These are phyloP conservation scores for Mus spretus DNA, from an alignment of 2,797 vertebrate genomes.

Conservation along the genomic window DNA sequence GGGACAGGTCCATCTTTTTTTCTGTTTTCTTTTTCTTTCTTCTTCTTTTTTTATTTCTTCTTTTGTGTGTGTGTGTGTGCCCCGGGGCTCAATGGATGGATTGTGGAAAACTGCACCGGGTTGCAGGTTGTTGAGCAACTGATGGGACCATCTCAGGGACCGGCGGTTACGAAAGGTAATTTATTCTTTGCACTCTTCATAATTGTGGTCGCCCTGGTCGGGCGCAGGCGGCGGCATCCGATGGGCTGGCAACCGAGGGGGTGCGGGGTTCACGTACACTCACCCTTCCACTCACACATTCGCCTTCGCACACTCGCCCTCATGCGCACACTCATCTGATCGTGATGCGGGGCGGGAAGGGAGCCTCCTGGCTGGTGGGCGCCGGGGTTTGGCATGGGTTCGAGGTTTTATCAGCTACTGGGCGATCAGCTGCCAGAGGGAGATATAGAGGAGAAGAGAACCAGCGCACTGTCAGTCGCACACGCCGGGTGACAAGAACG, in stretches of 20 bases:
- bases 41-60: background rate
- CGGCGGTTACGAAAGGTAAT: slow-evolving; percentile 81
- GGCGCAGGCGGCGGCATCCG: slow-evolving; percentile 48
- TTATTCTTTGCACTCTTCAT: slow-evolving; percentile 61
- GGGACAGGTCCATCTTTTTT: slow-evolving; percentile 15
- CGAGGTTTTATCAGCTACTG: slow-evolving; percentile 20
- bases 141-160: slow-evolving; percentile 84
- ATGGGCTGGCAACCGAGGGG: slow-evolving; percentile 48
- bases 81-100: slow-evolving; percentile 85
- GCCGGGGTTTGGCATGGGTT: slow-evolving; percentile 55
- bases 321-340: slow-evolving; percentile 55
- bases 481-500: slow-evolving; percentile 28
- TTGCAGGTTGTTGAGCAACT: slow-evolving; percentile 88
- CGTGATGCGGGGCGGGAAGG: slow-evolving; percentile 69
- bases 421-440: slow-evolving; percentile 34
- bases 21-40: background rate
- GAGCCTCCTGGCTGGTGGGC: slow-evolving; percentile 69
- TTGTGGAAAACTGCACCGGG: slow-evolving; percentile 83
- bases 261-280: slow-evolving; percentile 68
- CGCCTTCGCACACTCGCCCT: slow-evolving; percentile 42
- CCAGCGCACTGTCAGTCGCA: background rate
- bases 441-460: slow-evolving; percentile 2
- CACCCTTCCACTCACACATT: slow-evolving; percentile 53
- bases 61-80: background rate
- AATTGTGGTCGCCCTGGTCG: slow-evolving; percentile 48